A percentile compares a stretch with the other conserved stretches of the same genome.
Conservation (phyloP, 2,888 invertebrate genomes). For the Conomelus anceps region DNA sequence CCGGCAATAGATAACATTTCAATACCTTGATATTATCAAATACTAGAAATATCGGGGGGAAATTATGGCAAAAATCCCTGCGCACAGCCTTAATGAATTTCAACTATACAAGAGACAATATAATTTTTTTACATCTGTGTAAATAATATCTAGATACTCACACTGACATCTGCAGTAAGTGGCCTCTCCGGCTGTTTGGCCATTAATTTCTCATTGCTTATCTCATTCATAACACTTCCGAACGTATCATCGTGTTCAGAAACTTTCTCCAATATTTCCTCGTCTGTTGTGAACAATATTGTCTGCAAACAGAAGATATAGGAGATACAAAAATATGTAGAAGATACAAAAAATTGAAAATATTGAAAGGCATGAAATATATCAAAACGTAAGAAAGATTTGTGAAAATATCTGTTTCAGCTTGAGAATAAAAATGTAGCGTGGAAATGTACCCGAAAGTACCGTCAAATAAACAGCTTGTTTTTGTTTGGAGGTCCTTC, state of each 20-base stretch:
- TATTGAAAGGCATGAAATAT: neutral
- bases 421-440: no score
- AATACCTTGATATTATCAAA: no score
- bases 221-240: slow-evolving; percentile 40
- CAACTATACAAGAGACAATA: no score
- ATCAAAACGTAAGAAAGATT: no score
- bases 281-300: slow-evolving; percentile 74
- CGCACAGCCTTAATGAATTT: no score
- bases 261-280: slow-evolving; percentile 59
- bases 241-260: slow-evolving; percentile 48
- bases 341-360: neutral
- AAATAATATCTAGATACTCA: slow-evolving; percentile 25
- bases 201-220: slow-evolving; percentile 33
- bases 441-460: no score
- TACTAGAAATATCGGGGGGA: neutral
- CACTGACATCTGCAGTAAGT: slow-evolving; percentile 50
- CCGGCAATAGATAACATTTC: no score
- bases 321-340: neutral
- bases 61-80: no score
- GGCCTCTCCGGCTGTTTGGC: slow-evolving; percentile 53
- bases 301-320: slow-evolving; percentile 53
- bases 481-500: no score
- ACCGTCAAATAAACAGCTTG: no score
- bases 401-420: no score
- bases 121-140: no score